Base-by-base conservation (phyloP, 2,888 invertebrate species). In the Drosophila niveifrons region DNA sequence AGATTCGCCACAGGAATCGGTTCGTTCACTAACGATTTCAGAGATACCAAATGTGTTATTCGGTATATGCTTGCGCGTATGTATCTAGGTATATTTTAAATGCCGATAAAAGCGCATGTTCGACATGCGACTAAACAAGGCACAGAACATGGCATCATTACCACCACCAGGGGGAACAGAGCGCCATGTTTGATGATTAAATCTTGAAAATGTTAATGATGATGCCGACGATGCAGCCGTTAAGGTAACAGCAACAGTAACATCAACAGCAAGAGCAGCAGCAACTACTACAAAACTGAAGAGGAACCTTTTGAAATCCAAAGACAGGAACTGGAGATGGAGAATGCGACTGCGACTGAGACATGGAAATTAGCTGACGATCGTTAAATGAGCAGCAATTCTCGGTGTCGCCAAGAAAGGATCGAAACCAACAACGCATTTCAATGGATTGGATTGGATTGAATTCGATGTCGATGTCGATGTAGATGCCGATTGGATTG, bases 121-220 rank as follows among this genome's bases (percentile, higher is more conserved):
- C 73, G 77, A 88, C 90, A 89, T 84, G 87, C 81, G 66, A 83
- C 81, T 80, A 86, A 82, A 82, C 82, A 82, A 82, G 88, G 69
- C 77, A 51, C 66, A 68, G 72, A 83, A 88, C 83, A 83, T 88
- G 88, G 80, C 88, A 85, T 83, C 88, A 87, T 87, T 88, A 83
- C 83, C 82, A 84, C 82, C 84, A 71, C 50, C 83, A 61, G 51
- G 67, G 56, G 47, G 57, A 66, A 36, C 67, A 46, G 58, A 83
- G 90, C 90, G 90, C 90, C 91, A 86, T 85, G 81, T 89, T 89
- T 87, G 83, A 89, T 83, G 90, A 90, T 90, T 80, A 89, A 89
- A 90, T 90, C 91, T 87, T 73, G 85, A 77, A 88, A 86, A 89
- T 89, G 82, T 89, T 86, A 86, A 89, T 86, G 89, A 89, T 86